Conservation (phyloP, 1,140 invertebrate species). For the Heterodera carotae region DNA sequence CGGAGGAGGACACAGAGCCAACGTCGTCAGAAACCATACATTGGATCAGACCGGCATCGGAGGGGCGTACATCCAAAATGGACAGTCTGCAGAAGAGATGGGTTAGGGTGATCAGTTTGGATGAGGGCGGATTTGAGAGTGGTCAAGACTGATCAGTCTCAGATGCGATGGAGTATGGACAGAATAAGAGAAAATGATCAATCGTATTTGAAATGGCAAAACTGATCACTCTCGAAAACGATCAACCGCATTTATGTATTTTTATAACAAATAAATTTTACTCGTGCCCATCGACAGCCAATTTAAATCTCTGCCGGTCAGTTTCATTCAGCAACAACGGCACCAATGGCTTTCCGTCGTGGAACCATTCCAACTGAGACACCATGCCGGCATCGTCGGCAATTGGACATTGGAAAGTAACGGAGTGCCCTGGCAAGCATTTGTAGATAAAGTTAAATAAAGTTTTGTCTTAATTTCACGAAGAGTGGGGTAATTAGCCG, state of each 20-base stretch:
- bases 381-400: slow-evolving; percentile 11
- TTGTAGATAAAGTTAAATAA: not conserved
- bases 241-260: too few relatives aligned
- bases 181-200: too few relatives aligned
- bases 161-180: too few relatives aligned
- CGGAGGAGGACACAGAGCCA: slow-evolving; percentile 40
- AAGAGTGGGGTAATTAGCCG: too few relatives aligned
- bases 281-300: not conserved
- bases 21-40: slow-evolving; percentile 49
- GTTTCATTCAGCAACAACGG: slow-evolving; percentile 38
- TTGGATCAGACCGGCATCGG: slow-evolving; percentile 48
- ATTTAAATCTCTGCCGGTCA: slow-evolving; percentile 34
- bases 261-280: too few relatives aligned
- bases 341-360: slow-evolving; percentile 42
- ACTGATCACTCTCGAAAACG: too few relatives aligned
- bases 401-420: slow-evolving; percentile 36
- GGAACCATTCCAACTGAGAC: slow-evolving; percentile 47
- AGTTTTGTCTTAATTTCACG: too few relatives aligned
- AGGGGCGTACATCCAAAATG: slow-evolving; percentile 21
- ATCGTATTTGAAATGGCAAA: too few relatives aligned
- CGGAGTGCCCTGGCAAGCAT: slow-evolving; percentile 14
- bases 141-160: too few relatives aligned
- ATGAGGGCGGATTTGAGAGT: too few relatives aligned
- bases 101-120: too few relatives aligned
- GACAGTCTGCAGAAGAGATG: too few relatives aligned